Base-by-base conservation (phyloP, 2,797 vertebrate genomes). In the Pelodytes ibericus region DNA sequence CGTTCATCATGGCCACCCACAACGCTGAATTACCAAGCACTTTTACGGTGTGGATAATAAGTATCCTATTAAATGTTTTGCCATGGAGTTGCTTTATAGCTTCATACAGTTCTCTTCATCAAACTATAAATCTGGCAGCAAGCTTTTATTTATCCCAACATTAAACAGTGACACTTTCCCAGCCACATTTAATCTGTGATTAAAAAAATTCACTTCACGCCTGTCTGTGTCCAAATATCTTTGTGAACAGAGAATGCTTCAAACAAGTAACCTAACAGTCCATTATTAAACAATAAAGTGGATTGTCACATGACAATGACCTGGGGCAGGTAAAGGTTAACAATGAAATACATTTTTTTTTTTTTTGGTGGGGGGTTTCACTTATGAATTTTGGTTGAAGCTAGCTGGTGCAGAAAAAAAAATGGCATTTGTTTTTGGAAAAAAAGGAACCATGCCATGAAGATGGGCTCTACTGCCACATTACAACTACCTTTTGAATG, bases 21-120 rank as follows among this genome's bases (percentile, higher is more conserved):
- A 41, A 29, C 49, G 39, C 18, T 70, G n/a, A 76, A 76, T 61
- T 75, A 66, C 60, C 47, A 69, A 70, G 33, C 44, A 3, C n/a
- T n/a, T 68, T 36, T 60, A 47, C 29, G 53, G 66, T 68, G 51
- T 53, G 58, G 39, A 58, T 47, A 74, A 67, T 53, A 58, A 67
- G 26, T 22, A 74, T 24, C 53, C 9, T 27, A 47, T 65, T 67
- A 60, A 60, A 41, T 36, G 16, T 68, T 36, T 56, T 53, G 16
- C 65, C 61, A 68, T 36, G 9, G 47, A 58, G 20, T n/a, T 59
- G 27, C 44, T 68, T 68, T 68, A 61, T 60, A 30, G 25, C 5
- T 53, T 53, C 3, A 13, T 61, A 36, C 44, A 68, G 39, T 36
- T 29, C n/a, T 31, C 30, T 60, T 59, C 27, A 47, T 39, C 63